Evolutionary conservation across 37 sponge, comb jelly and placozoan genomes (phyloP).

Genomic region (Ianthella basta): DNA sequence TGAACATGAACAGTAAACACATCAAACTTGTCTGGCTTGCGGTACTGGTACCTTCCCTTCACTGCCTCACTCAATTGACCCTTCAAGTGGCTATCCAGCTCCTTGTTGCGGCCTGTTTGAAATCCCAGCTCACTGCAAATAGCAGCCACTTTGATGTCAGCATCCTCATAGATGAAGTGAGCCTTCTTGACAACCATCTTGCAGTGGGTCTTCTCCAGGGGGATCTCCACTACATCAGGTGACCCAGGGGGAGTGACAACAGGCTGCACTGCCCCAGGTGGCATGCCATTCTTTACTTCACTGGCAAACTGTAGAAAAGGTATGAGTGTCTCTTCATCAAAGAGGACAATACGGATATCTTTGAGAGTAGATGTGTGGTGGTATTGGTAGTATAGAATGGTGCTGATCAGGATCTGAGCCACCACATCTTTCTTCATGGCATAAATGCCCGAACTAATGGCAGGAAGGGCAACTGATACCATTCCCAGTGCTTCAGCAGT

Average conservation of each 20-base stretch:
- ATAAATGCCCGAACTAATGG: slow-evolving; percentile 75
- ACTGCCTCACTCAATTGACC: neutral
- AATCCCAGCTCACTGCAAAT: slow-evolving; percentile 26
- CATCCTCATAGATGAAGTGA: slow-evolving; percentile 4
- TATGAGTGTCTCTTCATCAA: slow-evolving; percentile 36
- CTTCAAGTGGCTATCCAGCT: neutral
- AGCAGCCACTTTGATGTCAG: slow-evolving; percentile 4
- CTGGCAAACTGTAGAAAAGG: slow-evolving; percentile 16
- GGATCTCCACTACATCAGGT: slow-evolving; percentile 2
- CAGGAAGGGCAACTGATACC: slow-evolving; percentile 71
- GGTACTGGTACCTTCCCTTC: neutral
- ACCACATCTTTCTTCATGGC: slow-evolving; percentile 40
- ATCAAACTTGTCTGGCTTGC: slow-evolving; percentile 15
- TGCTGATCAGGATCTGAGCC: slow-evolving; percentile 40
- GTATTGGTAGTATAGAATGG: slow-evolving; percentile 37
- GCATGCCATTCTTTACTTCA: neutral
- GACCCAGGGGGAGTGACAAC: too few species aligned
- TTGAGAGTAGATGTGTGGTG: slow-evolving; percentile 28
- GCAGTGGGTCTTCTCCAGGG: neutral
- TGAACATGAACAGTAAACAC: slow-evolving; percentile 17
- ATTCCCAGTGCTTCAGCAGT: slow-evolving; percentile 31
- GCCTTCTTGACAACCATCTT: slow-evolving; percentile 18
- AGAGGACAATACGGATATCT: slow-evolving; percentile 74
- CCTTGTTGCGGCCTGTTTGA: neutral
- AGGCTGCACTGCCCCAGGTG: too few species aligned